Evolutionary conservation across 1,140 invertebrate species (phyloP), one percentile per base, ranked within the genome.

Genomic region (Solen grandis): DNA sequence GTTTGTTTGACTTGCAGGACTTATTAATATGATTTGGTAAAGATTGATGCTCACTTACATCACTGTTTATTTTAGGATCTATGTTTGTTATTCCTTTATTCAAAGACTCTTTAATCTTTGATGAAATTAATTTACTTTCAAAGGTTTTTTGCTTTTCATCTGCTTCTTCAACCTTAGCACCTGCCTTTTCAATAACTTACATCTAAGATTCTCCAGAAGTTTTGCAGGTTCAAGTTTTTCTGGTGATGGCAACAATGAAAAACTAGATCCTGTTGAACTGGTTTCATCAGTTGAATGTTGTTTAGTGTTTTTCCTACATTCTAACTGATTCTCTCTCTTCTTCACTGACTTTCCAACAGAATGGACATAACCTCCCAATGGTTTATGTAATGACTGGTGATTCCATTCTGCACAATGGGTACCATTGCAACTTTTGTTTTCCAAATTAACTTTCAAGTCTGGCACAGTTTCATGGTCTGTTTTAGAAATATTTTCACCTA

Each of bases 331-430:
- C 46, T 74, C n/a, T 29, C 46, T 76, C 55, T 66, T 68, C 25
- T 68, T 68, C 33, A 78, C 75, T 29, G 75, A 78, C 29, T 78
- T 78, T 36, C 75, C 75, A 46, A 78, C 63, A 41, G 75, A 68
- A 78, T 78, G 75, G 13, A 78, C 65, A 65, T 76, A 76, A 0
- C 14, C 38, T 19, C 41, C 41, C 19, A 19, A 46, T 46, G 41
- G 41, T 46, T 46, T n/a, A n/a, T n/a, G n/a, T n/a, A n/a, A n/a
- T n/a, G n/a, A n/a, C n/a, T n/a, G n/a, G n/a, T n/a, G n/a, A n/a
- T n/a, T n/a, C n/a, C n/a, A n/a, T n/a, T n/a, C n/a, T n/a, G n/a
- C n/a, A n/a, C n/a, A n/a, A n/a, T n/a, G n/a, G n/a, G n/a, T n/a
- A n/a, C n/a, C n/a, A n/a, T n/a, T n/a, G n/a, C n/a, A n/a, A n/a